Conservation (phyloP, 53 echinoderm and acorn worm species). For the Paracentrotus lividus region DNA sequence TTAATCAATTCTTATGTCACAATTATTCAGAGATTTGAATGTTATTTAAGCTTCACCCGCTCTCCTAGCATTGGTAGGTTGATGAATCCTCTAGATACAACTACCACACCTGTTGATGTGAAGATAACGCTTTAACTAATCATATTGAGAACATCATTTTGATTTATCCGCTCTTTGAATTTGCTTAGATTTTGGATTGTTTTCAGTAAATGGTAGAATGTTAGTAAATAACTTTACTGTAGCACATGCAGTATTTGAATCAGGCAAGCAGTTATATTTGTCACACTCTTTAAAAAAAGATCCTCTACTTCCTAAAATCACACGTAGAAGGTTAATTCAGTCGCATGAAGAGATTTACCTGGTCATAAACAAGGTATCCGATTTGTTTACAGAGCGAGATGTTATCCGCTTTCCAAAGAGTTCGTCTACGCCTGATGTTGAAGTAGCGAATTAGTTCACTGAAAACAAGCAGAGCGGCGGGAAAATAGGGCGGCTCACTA, state of each 20-base stretch:
- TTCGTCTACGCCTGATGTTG: neutral
- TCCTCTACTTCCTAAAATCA: neutral
- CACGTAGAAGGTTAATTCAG: neutral
- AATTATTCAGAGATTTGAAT: neutral
- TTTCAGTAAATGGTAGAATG: neutral
- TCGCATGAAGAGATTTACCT: neutral
- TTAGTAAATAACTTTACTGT: neutral
- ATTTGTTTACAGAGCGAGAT: neutral
- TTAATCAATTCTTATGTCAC: neutral
- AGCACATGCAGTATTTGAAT: neutral
- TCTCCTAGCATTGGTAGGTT: neutral
- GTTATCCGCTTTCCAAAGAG: neutral
- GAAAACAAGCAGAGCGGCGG: neutral
- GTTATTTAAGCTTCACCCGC: neutral
- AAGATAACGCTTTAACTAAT: neutral
- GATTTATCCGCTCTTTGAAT: neutral
- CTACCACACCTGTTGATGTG: neutral
- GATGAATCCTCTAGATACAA: neutral
- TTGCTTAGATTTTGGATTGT: neutral
- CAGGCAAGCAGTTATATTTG: neutral
- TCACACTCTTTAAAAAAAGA: neutral
- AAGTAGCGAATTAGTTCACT: slow-evolving; percentile 17
- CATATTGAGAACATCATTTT: neutral
- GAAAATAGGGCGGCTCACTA: slow-evolving; percentile 5
- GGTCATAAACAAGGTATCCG: neutral